Percentiles rank a stretch among this genome's conserved stretches.
Evolutionary conservation across 2,113 vertebrate species (phyloP).

Genomic region (Cettia cetti): DNA sequence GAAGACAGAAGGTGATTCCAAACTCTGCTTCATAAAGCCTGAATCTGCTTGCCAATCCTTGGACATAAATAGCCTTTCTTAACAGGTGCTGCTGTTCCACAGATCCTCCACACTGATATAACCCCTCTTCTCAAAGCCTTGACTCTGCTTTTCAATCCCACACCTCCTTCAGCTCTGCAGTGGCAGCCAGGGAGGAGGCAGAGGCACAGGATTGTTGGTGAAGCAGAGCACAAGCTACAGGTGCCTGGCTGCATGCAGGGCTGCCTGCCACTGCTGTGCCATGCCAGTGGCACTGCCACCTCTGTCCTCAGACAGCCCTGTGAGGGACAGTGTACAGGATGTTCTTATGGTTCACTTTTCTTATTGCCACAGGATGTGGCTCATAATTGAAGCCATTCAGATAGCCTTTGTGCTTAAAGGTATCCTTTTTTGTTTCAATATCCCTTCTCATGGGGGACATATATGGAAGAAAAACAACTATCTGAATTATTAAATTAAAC

Average conservation of each 20-base stretch:
- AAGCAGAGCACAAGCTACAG: accelerated
- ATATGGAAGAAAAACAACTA: background rate
- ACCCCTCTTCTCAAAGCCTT: background rate
- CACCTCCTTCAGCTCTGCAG: background rate
- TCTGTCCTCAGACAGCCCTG: background rate
- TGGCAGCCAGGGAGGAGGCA: background rate
- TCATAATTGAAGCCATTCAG: background rate
- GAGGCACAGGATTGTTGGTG: accelerated
- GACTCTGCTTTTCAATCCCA: background rate
- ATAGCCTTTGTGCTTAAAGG: background rate
- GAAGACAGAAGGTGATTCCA: background rate
- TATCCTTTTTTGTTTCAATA: background rate
- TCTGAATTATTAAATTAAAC: background rate
- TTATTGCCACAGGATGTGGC: background rate
- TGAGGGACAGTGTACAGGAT: background rate
- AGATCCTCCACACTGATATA: background rate
- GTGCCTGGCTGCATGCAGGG: background rate
- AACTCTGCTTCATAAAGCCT: background rate
- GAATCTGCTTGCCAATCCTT: background rate
- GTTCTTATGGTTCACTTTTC: background rate
- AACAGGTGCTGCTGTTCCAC: background rate
- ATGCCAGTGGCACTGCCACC: background rate
- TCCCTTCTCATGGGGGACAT: background rate
- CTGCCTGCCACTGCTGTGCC: accelerated
- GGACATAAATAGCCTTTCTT: background rate